Conservation (phyloP, 2,888 invertebrate species). For the Tinea trinotella region DNA sequence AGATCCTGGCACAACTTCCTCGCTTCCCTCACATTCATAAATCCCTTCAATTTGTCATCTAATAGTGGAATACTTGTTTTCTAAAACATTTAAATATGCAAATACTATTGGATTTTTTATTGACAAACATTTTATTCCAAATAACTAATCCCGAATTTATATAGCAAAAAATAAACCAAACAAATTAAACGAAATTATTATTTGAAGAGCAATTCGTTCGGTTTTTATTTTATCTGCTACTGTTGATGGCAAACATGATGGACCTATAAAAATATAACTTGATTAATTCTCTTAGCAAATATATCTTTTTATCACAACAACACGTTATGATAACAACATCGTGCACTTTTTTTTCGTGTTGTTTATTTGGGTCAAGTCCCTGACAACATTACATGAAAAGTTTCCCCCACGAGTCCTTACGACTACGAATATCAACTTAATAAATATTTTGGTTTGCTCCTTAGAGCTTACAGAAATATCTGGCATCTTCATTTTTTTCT, state of each 20-base stretch:
- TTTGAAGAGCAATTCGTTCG: neutral
- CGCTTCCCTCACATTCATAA: too few species aligned
- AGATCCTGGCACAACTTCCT: too few species aligned
- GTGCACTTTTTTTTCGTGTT: conserved; percentile 41
- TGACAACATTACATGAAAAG: conserved; percentile 41
- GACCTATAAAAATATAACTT: neutral
- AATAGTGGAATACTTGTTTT: too few species aligned
- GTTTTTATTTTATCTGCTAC: neutral
- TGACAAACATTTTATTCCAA: too few species aligned
- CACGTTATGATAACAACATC: conserved; percentile 5
- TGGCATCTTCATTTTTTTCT: neutral
- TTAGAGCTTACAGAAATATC: neutral
- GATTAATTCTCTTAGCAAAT: neutral
- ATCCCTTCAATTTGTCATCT: too few species aligned
- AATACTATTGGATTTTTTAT: too few species aligned
- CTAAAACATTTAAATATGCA: too few species aligned
- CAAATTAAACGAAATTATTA: too few species aligned
- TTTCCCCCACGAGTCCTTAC: conserved; percentile 34
- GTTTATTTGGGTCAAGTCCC: conserved; percentile 55
- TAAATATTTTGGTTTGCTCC: conserved; percentile 14
- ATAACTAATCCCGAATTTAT: too few species aligned
- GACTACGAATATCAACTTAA: conserved; percentile 2
- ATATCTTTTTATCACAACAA: conserved; percentile 8
- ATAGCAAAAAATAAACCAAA: too few species aligned
- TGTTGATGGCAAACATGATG: neutral